A percentile compares a stretch with the other conserved stretches of the same genome.
These are phyloP conservation scores for Wiebesia pumilae DNA, from an alignment of 1,140 invertebrate genomes.

Conservation along the genomic window DNA sequence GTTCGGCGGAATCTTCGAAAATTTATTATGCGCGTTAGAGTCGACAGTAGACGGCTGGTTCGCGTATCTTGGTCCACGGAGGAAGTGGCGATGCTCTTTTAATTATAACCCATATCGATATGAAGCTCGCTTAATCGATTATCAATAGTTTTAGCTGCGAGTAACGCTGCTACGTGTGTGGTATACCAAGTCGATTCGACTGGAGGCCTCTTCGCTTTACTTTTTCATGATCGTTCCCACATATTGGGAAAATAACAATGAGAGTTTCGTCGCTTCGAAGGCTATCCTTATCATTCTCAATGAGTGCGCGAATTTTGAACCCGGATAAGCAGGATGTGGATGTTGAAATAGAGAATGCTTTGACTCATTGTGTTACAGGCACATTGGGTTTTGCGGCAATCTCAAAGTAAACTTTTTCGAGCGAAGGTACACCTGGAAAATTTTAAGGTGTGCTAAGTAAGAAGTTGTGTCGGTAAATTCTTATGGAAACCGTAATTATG, in stretches of 20 bases:
- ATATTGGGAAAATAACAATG: conserved; percentile 11
- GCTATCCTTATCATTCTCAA: neutral
- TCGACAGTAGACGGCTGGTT: neutral
- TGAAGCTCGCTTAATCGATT: conserved; percentile 32
- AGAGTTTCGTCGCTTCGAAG: neutral
- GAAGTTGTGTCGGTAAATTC: neutral
- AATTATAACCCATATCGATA: conserved; percentile 30
- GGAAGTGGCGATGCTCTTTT: conserved; percentile 16
- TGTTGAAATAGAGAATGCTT: neutral
- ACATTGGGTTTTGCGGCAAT: neutral
- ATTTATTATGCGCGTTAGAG: conserved; percentile 32
- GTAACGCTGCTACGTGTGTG: neutral
- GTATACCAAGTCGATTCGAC: neutral
- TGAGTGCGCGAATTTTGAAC: conserved; percentile 2
- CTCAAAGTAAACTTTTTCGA: neutral
- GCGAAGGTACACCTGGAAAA: no score
- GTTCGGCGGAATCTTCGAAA: neutral
- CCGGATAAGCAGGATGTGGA: neutral
- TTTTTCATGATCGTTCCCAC: conserved; percentile 16
- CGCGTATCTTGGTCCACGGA: neutral
- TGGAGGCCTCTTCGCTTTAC: neutral
- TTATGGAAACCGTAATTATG: neutral
- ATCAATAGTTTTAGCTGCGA: conserved; percentile 35
- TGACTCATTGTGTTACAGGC: neutral
- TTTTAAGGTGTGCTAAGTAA: neutral